Evolutionary conservation across 2,797 vertebrate genomes (phyloP).

Genomic region (Hippopotamyrus pictus): DNA sequence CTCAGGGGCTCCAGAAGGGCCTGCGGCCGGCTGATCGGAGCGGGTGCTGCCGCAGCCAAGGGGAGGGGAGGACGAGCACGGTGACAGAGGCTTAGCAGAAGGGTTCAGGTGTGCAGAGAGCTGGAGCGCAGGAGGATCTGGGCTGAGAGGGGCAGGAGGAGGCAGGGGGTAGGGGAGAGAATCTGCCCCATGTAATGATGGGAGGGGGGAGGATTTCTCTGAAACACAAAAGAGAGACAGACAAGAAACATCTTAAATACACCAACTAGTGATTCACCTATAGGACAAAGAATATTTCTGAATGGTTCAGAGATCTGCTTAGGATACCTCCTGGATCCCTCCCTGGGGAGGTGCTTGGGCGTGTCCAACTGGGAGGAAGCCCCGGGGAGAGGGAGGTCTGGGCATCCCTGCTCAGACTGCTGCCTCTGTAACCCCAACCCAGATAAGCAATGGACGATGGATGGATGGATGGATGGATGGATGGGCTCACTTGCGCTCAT

Average conservation of each 20-base stretch:
- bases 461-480: neutral
- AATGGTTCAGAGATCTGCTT: neutral
- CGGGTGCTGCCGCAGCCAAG: conserved; percentile 26
- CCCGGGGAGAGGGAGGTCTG: neutral
- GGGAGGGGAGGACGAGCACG: conserved; percentile 41
- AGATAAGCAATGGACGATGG: neutral
- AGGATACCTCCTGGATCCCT: neutral
- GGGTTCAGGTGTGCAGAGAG: conserved; percentile 40
- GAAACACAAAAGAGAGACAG: conserved; percentile 33
- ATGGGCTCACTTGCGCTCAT: neutral
- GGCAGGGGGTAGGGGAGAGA: conserved; percentile 37
- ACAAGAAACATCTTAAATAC: neutral
- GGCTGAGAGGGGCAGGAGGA: conserved; percentile 32
- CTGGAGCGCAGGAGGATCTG: conserved; percentile 31
- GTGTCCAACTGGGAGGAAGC: neutral
- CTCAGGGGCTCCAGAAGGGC: conserved; percentile 47
- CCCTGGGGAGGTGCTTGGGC: neutral
- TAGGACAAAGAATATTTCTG: neutral
- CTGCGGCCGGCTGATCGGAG: conserved; percentile 35
- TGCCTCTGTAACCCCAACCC: neutral
- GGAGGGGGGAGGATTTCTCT: conserved; percentile 50
- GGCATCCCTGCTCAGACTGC: neutral
- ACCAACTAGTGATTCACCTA: neutral
- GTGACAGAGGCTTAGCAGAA: conserved; percentile 25
- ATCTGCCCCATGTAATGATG: conserved; percentile 42